Evolutionary conservation across 1,140 invertebrate genomes (phyloP), one percentile per base, ranked within the genome.

Genomic region (Ephestia elutella): DNA sequence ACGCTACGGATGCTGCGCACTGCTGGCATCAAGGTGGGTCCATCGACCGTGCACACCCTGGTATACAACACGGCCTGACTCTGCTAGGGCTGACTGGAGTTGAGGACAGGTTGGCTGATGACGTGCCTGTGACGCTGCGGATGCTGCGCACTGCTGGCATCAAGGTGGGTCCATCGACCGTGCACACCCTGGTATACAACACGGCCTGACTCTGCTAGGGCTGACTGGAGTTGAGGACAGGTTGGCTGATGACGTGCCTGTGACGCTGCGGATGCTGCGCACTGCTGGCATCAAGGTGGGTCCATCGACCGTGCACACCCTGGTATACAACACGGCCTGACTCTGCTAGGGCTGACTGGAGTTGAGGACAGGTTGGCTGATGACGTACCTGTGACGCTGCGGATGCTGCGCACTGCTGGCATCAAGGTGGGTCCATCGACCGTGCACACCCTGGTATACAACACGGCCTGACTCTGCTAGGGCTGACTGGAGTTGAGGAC

Each of bases 201-300:
- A 95, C 60, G 97, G 99, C 82, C 94, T 99, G 92, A 95, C 98
- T 80, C 89, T 99, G 49, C 86, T 99, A 0, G 99, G 97, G 82
- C 92, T 99, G n/a, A 99, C 99, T 1, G 98, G 95, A 5, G 96
- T 98, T 0, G 97, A 98, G 86, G 96, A 98, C 82, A 93, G 95
- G 62, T 88, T 98, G 8, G 96, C 98, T 75, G 95, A 96, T 58
- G 92, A 96, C 82, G 98, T 99, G 0, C 92, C 97, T 32, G 93
- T 95, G 20, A 99, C 98, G 0, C 89, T 99, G 3, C 97, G 98
- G 82, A 89, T 97, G 56, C 87, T 99, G 17, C 91, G 96, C 68
- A 98, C 98, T 89, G 98, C 98, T 62, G 98, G 98, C 35, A 97
- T 99, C 54, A 99, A 97, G 91, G 94, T 94, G 80, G 90, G 93